Evolutionary conservation across 2,797 vertebrate genomes (phyloP).

Genomic region (Cercopithecus mitis): DNA sequence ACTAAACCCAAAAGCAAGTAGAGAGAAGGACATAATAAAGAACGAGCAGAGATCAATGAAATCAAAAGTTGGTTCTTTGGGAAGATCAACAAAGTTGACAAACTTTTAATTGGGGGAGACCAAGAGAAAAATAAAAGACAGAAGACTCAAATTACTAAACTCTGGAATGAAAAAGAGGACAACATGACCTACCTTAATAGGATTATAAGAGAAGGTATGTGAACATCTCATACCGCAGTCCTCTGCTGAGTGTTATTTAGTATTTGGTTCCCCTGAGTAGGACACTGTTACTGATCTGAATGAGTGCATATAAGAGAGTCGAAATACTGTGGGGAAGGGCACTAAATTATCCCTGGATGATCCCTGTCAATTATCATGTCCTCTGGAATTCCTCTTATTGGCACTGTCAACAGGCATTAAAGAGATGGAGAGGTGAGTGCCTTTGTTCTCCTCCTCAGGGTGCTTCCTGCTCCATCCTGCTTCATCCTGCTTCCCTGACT

Average conservation of each 20-base stretch:
- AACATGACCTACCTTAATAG: background rate
- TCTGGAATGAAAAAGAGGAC: background rate
- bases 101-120: background rate
- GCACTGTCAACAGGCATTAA: background rate
- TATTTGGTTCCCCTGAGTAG: background rate
- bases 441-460: background rate
- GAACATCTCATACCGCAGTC: background rate
- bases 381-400: background rate
- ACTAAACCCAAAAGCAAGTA: background rate
- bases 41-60: conserved; percentile 2
- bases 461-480: background rate
- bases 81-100: conserved; percentile 5
- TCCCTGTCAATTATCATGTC: background rate
- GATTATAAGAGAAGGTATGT: background rate
- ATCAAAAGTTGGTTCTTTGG: conserved; percentile 30
- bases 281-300: conserved; percentile 1
- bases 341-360: background rate
- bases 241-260: background rate
- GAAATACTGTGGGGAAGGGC: background rate
- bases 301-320: background rate
- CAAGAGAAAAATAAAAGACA: background rate
- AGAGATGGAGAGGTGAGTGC: background rate
- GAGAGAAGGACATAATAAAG: background rate
- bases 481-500: background rate
- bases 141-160: conserved; percentile 1